Conservation (phyloP, 2,797 vertebrate species). For the Sylvilagus floridanus region DNA sequence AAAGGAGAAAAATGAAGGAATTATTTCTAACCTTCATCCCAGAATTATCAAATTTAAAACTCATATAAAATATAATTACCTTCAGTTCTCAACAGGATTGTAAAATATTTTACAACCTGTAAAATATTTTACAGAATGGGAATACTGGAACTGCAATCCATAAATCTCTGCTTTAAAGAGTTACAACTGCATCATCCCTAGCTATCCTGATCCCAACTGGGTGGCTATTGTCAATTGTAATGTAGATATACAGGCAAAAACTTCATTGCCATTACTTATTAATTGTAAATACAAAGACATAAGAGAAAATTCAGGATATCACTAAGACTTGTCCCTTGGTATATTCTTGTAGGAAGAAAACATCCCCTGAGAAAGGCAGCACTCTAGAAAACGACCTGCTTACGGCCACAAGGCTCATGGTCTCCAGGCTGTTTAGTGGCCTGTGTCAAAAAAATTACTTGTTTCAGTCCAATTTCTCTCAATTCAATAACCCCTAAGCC, state of each 20-base stretch:
- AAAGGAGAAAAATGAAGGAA: background rate
- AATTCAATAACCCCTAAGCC: conserved; percentile 76
- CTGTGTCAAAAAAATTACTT: conserved; percentile 82
- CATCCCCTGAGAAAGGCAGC: background rate
- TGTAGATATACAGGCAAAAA: background rate
- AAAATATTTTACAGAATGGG: background rate
- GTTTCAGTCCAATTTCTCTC: conserved; percentile 80
- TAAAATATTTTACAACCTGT: background rate
- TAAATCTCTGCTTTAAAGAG: background rate
- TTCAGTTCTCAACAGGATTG: background rate
- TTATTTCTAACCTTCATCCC: background rate
- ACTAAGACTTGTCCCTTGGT: background rate
- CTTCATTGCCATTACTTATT: background rate
- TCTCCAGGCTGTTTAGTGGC: conserved; percentile 78
- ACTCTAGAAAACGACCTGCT: conserved; percentile 61
- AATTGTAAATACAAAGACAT: conserved; percentile 24
- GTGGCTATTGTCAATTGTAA: background rate
- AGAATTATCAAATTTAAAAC: background rate
- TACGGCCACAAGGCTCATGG: conserved; percentile 39
- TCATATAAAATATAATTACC: background rate
- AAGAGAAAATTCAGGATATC: background rate
- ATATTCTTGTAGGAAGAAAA: conserved; percentile 17
- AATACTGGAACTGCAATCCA: background rate
- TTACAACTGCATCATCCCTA: background rate
- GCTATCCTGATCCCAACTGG: background rate